Conservation (phyloP, 1,140 invertebrate species). For the Phymastichus coffea region DNA sequence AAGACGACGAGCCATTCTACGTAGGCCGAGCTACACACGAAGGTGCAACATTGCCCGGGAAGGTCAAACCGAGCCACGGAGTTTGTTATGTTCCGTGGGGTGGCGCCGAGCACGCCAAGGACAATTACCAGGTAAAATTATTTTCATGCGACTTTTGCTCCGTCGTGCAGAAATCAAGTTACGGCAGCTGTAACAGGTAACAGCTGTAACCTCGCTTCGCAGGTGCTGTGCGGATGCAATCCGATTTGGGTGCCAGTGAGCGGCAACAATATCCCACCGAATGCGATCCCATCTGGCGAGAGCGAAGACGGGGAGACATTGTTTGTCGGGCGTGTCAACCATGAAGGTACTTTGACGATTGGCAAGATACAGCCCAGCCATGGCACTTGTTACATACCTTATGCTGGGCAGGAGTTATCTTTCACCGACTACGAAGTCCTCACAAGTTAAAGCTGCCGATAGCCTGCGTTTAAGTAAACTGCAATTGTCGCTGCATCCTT, state of each 20-base stretch:
- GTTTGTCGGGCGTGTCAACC: slow-evolving; percentile 67
- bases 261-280: slow-evolving; percentile 67
- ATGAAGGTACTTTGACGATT: slow-evolving; percentile 67
- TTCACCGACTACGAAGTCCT: slow-evolving; percentile 70
- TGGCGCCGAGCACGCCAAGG: slow-evolving; percentile 71
- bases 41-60: slow-evolving; percentile 77
- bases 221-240: slow-evolving; percentile 64
- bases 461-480: too few relatives aligned
- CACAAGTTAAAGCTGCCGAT: slow-evolving; percentile 4
- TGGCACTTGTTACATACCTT: slow-evolving; percentile 72
- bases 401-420: slow-evolving; percentile 68
- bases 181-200: not conserved
- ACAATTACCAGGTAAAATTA: slow-evolving; percentile 70
- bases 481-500: too few relatives aligned
- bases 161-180: too few relatives aligned
- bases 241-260: slow-evolving; percentile 64
- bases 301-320: slow-evolving; percentile 74
- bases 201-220: too few relatives aligned
- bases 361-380: slow-evolving; percentile 77
- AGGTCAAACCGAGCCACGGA: slow-evolving; percentile 70
- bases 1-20: slow-evolving; percentile 71
- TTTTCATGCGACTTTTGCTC: not conserved
- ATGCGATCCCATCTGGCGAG: slow-evolving; percentile 72
- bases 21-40: slow-evolving; percentile 73
- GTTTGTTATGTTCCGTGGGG: slow-evolving; percentile 78